Evolutionary conservation across 1,140 invertebrate species (phyloP), one percentile per base, ranked within the genome.

Genomic region (Tetragonula clypearis): DNA sequence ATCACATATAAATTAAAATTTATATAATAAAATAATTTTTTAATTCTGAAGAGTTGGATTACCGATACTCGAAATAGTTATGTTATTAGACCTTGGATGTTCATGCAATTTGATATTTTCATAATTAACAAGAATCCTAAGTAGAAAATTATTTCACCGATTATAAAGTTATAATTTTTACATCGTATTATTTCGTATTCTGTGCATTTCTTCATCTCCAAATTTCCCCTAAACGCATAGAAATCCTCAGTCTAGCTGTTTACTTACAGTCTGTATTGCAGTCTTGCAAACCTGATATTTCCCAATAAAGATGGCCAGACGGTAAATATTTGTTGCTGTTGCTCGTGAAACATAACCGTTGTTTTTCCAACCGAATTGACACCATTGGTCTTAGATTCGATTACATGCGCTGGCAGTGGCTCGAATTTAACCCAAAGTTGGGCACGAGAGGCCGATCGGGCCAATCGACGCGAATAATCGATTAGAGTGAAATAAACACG

Each of bases 401-500:
- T 81, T 55, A 68, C 60, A 81, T 30, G 58, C 76, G 21, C 21
- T 11, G 75, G 49, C 21, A 26, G 21, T 26, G 66, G 56, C 15
- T n/a, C 56, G 17, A 49, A 72, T 65, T 26, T 55, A 35, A 35
- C 71, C 65, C 30, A 79, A 85, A 85, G 60, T 85, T 85, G 49
- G 78, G 1, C n/a, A 30, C 49, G 21, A 35, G 12, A n/a, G 35
- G 8, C 66, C 55, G 30, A 68, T 19, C 79, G 3, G 23, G 23
- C 2, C 14, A 72, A 81, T 85, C 78, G 84, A 74, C 21, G 17
- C 12, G 84, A 62, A 8, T 68, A 81, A 85, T 85, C 84, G 84
- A 85, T 85, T 75, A 81, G 71, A 75, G 81, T 53, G 69, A 53
- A 53, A 23, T 60, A 81, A 85, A 73, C 23, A 68, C 19, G n/a